These are phyloP conservation scores for Morone chrysops DNA, from an alignment of 2,113 vertebrate species.

Conservation along the genomic window DNA sequence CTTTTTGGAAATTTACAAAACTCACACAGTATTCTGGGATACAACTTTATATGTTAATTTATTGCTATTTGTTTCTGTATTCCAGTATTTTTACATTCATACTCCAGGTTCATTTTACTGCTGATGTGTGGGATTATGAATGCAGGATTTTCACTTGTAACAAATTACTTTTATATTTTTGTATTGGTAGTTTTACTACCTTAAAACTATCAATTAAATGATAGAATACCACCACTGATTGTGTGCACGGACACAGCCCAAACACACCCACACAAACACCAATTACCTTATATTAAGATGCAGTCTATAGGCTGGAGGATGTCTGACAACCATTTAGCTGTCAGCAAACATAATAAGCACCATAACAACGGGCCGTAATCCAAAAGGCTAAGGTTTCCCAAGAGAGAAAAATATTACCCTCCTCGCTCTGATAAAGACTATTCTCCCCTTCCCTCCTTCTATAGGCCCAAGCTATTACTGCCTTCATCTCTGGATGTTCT, in stretches of 20 bases:
- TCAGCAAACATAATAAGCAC: constrained; percentile 62
- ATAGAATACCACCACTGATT: not conserved
- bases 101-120: too few relatives aligned
- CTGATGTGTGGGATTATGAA: not conserved
- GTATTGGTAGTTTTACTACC: not conserved
- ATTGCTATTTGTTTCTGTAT: too few relatives aligned
- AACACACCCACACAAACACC: constrained; percentile 25
- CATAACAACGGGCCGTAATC: constrained; percentile 47
- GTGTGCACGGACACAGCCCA: not conserved
- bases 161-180: not conserved
- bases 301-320: constrained; percentile 32
- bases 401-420: constrained; percentile 41
- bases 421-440: constrained; percentile 15
- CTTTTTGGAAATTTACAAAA: too few relatives aligned
- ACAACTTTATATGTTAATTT: too few relatives aligned
- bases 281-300: constrained; percentile 8
- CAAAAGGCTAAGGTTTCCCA: constrained; percentile 43
- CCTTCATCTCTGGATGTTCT: constrained; percentile 8
- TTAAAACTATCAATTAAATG: too few relatives aligned
- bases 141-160: not conserved
- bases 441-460: constrained; percentile 33
- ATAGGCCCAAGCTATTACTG: constrained; percentile 31
- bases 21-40: too few relatives aligned
- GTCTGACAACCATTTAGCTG: constrained; percentile 45
- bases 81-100: too few relatives aligned